Evolutionary conservation across 2,797 vertebrate species (phyloP).

Genomic region (Brachymystax lenok): DNA sequence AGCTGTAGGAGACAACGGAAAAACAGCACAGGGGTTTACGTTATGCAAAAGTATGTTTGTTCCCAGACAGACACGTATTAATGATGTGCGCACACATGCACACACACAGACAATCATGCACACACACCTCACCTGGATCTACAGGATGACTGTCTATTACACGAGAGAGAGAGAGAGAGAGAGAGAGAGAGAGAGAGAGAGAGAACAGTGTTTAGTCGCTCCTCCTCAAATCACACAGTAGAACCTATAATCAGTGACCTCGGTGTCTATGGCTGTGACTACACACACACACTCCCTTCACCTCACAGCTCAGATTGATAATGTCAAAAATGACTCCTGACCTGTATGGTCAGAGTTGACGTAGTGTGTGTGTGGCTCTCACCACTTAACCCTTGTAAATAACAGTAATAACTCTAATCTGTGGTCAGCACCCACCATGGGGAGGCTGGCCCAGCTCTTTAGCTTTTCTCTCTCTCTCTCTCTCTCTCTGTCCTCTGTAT

Average conservation of each 20-base stretch:
- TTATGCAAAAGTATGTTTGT: neutral
- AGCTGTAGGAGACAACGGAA: neutral
- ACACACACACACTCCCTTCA: too few species aligned
- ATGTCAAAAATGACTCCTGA: conserved; percentile 25
- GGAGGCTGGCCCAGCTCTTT: neutral
- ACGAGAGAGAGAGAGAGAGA: neutral
- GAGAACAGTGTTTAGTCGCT: neutral
- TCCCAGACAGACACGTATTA: neutral
- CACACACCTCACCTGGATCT: neutral
- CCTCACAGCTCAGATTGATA: neutral
- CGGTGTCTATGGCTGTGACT: neutral
- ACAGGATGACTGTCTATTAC: conserved; percentile 10
- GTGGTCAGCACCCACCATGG: conserved; percentile 1
- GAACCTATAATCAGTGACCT: neutral
- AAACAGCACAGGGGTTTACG: neutral
- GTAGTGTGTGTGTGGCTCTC: neutral
- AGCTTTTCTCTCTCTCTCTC: neutral
- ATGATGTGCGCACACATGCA: neutral
- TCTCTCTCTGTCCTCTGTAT: neutral
- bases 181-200: neutral
- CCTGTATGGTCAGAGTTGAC: conserved; percentile 9
- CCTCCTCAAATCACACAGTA: neutral
- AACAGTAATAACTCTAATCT: conserved; percentile 34
- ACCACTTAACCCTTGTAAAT: conserved; percentile 26
- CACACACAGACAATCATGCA: neutral